Evolutionary conservation across 2,113 vertebrate species (phyloP).

Genomic region (Rhegmatorhina hoffmannsi): DNA sequence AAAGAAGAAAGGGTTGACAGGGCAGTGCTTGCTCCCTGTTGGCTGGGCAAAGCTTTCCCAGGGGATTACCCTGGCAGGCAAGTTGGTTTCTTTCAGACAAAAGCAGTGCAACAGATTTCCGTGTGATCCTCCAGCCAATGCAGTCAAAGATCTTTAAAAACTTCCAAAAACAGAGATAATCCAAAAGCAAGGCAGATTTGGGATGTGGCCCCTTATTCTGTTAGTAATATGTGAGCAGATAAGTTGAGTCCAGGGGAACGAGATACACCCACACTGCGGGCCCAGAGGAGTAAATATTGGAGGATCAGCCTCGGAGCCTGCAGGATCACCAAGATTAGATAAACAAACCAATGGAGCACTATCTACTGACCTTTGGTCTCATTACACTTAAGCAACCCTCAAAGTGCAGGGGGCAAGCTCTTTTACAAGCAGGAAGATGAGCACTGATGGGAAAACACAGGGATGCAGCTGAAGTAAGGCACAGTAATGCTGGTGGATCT

Average conservation of each 20-base stretch:
- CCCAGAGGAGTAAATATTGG: neutral
- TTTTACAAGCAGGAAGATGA: neutral
- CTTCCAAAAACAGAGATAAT: neutral
- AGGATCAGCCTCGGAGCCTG: neutral
- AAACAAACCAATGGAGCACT: neutral
- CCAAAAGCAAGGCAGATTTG: neutral
- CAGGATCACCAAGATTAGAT: neutral
- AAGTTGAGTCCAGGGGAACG: neutral
- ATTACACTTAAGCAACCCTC: neutral
- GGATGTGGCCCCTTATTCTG: neutral
- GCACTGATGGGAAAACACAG: neutral
- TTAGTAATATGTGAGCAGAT: neutral
- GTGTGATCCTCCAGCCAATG: neutral
- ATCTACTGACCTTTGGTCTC: conserved; percentile 40
- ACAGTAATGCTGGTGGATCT: neutral
- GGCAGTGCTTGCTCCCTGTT: neutral
- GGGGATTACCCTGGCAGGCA: neutral
- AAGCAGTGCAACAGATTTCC: neutral
- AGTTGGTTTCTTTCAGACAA: neutral
- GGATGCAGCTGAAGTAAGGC: neutral
- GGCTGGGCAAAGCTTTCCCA: neutral
- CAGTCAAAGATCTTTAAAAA: neutral
- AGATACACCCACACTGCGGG: neutral
- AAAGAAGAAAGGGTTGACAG: neutral
- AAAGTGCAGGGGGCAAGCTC: neutral